phyloP scores from a whole-genome alignment of 1,140 invertebrate species.

The Sarcophaga bullata region DNA sequence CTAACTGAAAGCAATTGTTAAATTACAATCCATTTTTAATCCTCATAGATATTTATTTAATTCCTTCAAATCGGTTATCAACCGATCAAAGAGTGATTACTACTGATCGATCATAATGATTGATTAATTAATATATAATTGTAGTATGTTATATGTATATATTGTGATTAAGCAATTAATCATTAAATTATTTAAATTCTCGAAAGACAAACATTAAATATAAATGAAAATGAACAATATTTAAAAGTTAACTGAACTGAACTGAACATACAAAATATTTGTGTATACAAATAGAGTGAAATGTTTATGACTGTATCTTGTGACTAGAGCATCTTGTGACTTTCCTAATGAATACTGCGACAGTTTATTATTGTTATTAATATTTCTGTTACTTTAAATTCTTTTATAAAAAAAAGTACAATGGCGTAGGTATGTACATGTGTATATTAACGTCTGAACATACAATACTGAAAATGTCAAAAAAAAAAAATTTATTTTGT shows the following conservation, averaged over 20 bases:
- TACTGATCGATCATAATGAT: background rate
- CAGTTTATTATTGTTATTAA: background rate
- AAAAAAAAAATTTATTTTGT: too few species aligned
- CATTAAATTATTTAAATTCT: conserved; percentile 11
- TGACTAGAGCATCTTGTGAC: conserved; percentile 20
- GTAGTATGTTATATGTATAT: background rate
- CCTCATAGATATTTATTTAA: too few species aligned
- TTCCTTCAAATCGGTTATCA: too few species aligned
- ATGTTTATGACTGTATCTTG: conserved; percentile 12
- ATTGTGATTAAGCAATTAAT: conserved; percentile 1
- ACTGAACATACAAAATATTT: background rate
- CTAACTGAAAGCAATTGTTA: too few species aligned
- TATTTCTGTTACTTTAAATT: too few species aligned
- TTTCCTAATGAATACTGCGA: background rate
- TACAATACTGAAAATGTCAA: too few species aligned
- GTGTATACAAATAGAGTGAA: background rate
- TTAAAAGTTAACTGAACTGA: background rate
- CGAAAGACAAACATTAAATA: background rate
- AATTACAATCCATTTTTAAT: too few species aligned
- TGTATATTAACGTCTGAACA: too few species aligned
- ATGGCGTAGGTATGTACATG: too few species aligned
- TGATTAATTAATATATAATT: background rate
- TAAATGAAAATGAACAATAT: background rate
- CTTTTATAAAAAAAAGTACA: too few species aligned
- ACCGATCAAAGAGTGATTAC: too few species aligned